These are phyloP conservation scores for Ceyx melanurus DNA, from an alignment of 2,113 vertebrate genomes.

Conservation along the genomic window DNA sequence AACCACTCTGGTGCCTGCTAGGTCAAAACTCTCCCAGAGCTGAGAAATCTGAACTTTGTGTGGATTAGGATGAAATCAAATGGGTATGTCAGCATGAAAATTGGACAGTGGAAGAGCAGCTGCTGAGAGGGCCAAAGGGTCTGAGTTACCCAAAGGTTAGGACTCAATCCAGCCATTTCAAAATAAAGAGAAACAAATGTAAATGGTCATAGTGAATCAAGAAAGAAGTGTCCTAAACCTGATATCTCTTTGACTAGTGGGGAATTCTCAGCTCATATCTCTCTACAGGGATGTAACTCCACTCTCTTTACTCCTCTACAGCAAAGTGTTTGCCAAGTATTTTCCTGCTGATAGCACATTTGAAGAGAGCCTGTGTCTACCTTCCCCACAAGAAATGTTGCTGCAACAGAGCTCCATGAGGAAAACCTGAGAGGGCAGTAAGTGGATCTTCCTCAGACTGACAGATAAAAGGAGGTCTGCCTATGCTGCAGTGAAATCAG, in stretches of 20 bases:
- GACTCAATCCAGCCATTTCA: neutral
- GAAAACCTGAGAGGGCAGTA: neutral
- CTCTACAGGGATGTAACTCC: neutral
- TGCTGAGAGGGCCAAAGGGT: neutral
- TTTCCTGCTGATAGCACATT: neutral
- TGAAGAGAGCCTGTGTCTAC: neutral
- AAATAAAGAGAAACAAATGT: neutral
- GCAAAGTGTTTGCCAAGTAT: neutral
- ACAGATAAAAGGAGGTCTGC: neutral
- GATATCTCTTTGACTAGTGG: neutral
- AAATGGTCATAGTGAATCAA: neutral
- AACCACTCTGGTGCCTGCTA: neutral
- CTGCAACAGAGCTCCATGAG: neutral
- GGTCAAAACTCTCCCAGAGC: neutral
- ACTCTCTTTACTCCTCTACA: neutral
- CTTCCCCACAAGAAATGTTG: neutral
- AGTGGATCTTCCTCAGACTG: neutral
- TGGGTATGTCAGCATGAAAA: neutral
- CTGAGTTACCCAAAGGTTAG: neutral
- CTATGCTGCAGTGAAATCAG: fast-evolving
- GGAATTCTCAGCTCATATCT: neutral
- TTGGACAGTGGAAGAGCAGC: neutral
- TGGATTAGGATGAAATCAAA: slow-evolving; percentile 33
- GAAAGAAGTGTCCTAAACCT: neutral
- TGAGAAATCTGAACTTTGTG: slow-evolving; percentile 1